phyloP scores from a whole-genome alignment of 1,140 invertebrate genomes.

The Ditylenchus dipsaci region DNA sequence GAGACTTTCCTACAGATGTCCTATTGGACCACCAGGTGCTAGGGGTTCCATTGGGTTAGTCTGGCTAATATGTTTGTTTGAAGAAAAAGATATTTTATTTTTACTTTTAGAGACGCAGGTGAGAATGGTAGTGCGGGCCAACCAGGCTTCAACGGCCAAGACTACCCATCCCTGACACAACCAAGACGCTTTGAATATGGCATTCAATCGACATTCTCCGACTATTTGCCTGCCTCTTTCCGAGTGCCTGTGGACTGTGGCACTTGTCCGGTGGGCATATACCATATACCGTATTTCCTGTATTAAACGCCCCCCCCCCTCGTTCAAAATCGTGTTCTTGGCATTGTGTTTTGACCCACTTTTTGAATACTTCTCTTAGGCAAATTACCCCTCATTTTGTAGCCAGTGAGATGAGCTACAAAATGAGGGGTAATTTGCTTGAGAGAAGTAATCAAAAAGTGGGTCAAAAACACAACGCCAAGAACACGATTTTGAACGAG shows the following conservation, averaged over 20 bases:
- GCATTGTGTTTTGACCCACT: no score
- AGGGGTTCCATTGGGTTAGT: conserved; percentile 2
- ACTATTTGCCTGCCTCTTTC: not conserved
- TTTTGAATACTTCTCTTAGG: no score
- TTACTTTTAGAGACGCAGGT: not conserved
- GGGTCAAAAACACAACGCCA: no score
- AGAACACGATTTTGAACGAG: no score
- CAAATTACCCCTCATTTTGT: no score
- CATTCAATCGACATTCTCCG: not conserved
- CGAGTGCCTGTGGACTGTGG: conserved; percentile 13
- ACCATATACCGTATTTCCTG: no score
- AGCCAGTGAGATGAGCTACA: no score
- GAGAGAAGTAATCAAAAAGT: no score
- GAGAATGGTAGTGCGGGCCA: conserved; percentile 8
- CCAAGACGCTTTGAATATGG: not conserved
- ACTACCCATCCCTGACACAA: conserved; percentile 19
- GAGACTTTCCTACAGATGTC: conserved; percentile 6
- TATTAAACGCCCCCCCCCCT: no score
- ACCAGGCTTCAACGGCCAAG: conserved; percentile 21
- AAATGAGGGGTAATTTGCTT: no score
- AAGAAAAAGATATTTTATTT: no score
- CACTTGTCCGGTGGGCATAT: conserved; percentile 3
- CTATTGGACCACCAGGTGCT: conserved; percentile 1
- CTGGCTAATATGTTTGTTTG: not conserved
- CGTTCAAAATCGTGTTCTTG: no score